Base-by-base conservation (phyloP, 37 sponge, comb jelly and placozoan species). In the Aplysina aerophoba region DNA sequence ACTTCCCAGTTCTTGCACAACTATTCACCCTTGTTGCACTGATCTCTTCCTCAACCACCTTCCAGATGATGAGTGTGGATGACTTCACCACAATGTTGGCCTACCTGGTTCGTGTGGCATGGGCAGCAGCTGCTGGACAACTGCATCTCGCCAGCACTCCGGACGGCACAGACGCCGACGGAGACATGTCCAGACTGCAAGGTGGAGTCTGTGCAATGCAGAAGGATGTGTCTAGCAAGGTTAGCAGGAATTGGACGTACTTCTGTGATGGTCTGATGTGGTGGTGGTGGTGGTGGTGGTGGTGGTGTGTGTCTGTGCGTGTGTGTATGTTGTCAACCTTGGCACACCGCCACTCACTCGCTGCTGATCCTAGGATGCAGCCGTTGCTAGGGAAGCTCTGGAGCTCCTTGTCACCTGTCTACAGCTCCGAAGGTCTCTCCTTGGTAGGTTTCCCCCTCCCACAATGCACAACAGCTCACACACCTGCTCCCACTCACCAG, bases 341-440 rank as follows among this genome's bases (percentile, higher is more conserved):
- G 27, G n/a, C n/a, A n/a, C n/a, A n/a, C n/a, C 20, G 30, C 64
- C 4, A 78, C 34, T 67, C 81, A 33, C 34, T 33, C 56, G 60
- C 63, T 37, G 15, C 53, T 22, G n/a, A n/a, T 40, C 77, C 8
- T 38, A 96, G 94, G 91, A 96, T 86, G 83, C 91, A 4, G 79
- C 79, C 35, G 91, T 96, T 19, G 94, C 94, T 44, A 63, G 87
- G 40, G 93, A 90, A 55, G 82, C 93, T 36, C 39, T 95, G 62
- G 93, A 90, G 57, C 85, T 95, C 74, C 78, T 96, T 37, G 88
- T 94, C 56, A 91, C 90, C 13, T 94, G 94, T 44, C 74, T 96
- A 8, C 84, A 89, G 54, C 90, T 92, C 4, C 83, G 95, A 41
- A 73, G 73, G 15, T 55, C 78, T 0, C 83, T 94, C 14, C 85